Evolutionary conservation across 2,888 invertebrate genomes (phyloP).

Genomic region (Gisinianus flammeolus): DNA sequence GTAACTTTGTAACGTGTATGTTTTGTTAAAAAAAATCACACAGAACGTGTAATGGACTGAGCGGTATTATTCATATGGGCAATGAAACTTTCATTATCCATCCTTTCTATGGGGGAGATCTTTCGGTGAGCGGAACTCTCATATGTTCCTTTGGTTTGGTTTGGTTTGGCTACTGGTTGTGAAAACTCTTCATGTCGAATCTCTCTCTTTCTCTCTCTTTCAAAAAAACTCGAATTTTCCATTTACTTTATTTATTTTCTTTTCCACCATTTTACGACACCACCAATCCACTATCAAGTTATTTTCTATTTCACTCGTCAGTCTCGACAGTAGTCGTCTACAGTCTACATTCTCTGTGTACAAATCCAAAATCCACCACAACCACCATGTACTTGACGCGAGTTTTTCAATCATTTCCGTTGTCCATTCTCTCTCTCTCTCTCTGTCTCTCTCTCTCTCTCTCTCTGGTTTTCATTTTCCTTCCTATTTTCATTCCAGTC

Average conservation of each 20-base stretch:
- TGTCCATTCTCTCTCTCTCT: neutral
- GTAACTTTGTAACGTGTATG: neutral
- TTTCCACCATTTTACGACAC: neutral
- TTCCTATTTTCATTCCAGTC: constrained; percentile 1
- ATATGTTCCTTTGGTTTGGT: neutral
- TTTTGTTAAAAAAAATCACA: neutral
- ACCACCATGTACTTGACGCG: neutral
- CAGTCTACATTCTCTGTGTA: too few species aligned
- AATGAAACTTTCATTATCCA: constrained; percentile 98
- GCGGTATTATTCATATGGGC: constrained; percentile 75
- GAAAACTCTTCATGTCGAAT: constrained; percentile 30
- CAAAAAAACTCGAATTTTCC: constrained; percentile 1
- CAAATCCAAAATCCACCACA: neutral
- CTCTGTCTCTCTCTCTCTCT: constrained; percentile 22
- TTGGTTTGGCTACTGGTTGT: neutral
- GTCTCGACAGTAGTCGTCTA: too few species aligned
- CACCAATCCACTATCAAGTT: neutral
- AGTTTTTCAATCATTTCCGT: constrained; percentile 25
- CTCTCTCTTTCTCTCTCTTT: neutral
- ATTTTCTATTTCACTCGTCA: neutral
- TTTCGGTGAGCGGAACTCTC: constrained; percentile 79
- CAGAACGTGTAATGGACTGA: too few species aligned
- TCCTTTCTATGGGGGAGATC: constrained; percentile 95
- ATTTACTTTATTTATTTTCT: constrained; percentile 18
- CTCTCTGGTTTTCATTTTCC: constrained; percentile 4